Base-by-base conservation (phyloP, 2,113 vertebrate species). In the pig (Sus scrofa) region DNA sequence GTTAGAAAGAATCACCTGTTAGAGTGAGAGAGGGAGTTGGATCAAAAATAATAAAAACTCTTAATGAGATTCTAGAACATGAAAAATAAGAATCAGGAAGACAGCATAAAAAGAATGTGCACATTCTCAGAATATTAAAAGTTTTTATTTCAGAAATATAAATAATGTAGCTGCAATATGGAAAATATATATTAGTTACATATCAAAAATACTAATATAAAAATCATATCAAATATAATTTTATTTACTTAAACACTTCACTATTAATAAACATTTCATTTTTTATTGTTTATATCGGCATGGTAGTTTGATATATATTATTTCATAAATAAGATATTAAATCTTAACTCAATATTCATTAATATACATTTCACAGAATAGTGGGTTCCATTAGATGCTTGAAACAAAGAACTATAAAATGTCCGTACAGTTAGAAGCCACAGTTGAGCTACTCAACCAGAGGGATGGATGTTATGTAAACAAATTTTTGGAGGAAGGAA, bases 401-500 rank as follows among this genome's bases (percentile, higher is more conserved):
- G 26, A 93, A 73, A 52, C 60, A 34, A 58, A 65, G 30, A 82
- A 24, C 6, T 60, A 39, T 27, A 73, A 91, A 88, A 96, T 86
- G 87, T 32, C 77, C 78, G 87, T 92, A 22, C 26, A 19, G 34
- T 26, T 37, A 65, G 44, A n/a, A n/a, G n/a, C n/a, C n/a, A n/a
- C n/a, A n/a, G n/a, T n/a, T n/a, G 0, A 74, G 88, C 39, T 92
- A 82, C 50, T 37, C 24, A 95, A 94, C 50, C 77, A 82, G 82
- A 82, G 58, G 56, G 91, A 70, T 18, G 18, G 44, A 63, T 75
- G 78, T 30, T 77, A 65, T 34, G 15, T 56, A 88, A 54, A 52
- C 68, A 75, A 77, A 60, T 89, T 58, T 88, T 95, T 37, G 30
- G 50, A 27, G 90, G 83, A 91, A 97, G 78, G 34, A n/a, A n/a